Base-by-base conservation (phyloP, 2,888 invertebrate species). In the Quadroppia sp. region DNA sequence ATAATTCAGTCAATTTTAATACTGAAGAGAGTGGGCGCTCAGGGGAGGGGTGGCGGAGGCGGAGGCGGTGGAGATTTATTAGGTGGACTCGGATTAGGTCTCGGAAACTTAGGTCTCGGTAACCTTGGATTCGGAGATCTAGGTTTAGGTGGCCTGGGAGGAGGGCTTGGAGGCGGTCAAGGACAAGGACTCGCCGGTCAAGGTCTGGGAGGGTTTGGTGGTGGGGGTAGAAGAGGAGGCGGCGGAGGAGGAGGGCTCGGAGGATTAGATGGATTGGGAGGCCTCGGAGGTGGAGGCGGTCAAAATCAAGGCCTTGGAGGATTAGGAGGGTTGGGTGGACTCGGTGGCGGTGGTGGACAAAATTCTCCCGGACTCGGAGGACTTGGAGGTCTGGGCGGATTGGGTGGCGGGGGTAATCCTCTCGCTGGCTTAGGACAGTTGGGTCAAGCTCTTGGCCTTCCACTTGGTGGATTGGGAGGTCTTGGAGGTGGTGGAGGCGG, bases 1-100 rank as follows among this genome's bases (percentile, higher is more conserved):
- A 3, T 67, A 4, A 42, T 67, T 3, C 6, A 40, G 40, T 42
- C 67, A 42, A 23, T 67, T 11, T 0, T 67, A 25, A 42, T 67
- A 40, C n/a, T 67, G 15, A n/a, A 23, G 36, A 15, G 20, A 67
- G 67, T 67, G 2, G 9, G 20, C 20, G 70, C 53, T 42, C 74
- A 74, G 69, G 74, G 74, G 36, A 50, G 70, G 28, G 74, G 70
- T 61, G 73, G 73, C 20, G 73, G 73, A 23, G 72, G 72, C 17
- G 72, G 72, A 17, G 70, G 70, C 25, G 20, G 64, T 9, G 59
- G 59, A 13, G 74, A 74, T 56, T 23, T 71, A 17, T 50, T 73
- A 30, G 50, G 73, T 11, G 70, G 70, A 42, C 56, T 74, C 23
- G 73, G 69, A 56, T 48, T 73, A 48, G 74, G 70, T 25, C 74